Base-by-base conservation (phyloP, 2,888 invertebrate species). In the Rhorus exstirpatorius region DNA sequence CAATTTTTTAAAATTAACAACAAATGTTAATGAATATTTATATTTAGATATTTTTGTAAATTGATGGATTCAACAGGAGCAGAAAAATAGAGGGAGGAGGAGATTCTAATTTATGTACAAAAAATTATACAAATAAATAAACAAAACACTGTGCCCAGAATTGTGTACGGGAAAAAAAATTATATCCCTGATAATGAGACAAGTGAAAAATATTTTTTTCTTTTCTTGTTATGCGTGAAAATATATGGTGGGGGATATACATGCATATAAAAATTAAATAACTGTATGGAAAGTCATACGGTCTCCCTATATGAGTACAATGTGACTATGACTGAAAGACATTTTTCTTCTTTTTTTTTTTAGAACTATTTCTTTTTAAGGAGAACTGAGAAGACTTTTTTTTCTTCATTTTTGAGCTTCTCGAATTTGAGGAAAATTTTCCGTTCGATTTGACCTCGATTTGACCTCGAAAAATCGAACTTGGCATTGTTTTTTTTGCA, bases 301-400 rank as follows among this genome's bases (percentile, higher is more conserved):
- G 89, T 88, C 65, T 78, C 58, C 88, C 91, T 90, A 90, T n/a
- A n/a, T n/a, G n/a, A 91, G 91, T 91, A 91, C 91, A 86, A 90
- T 86, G 87, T 90, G 89, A 90, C 90, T 89, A 90, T 89, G 89
- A 83, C 88, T 88, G 88, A 80, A 90, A 89, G 83, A 86, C 86
- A 88, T 87, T 81, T 84, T 60, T 3, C 31, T 31, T 31, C 3
- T 2, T 31, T 31, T 31, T 31, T 31, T 31, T 31, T 6, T 31
- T 31, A 31, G 31, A n/a, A n/a, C n/a, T 6, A 31, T 31, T 31
- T 31, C 31, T 6, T 2, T n/a, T n/a, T n/a, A n/a, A n/a, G n/a
- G n/a, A n/a, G n/a, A n/a, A n/a, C n/a, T n/a, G n/a, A n/a, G n/a
- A n/a, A n/a, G n/a, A n/a, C n/a, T n/a, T n/a, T 21, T 71, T 58